Evolutionary conservation across 2,797 vertebrate species (phyloP).

Genomic region (Silurus lanzhouensis): DNA sequence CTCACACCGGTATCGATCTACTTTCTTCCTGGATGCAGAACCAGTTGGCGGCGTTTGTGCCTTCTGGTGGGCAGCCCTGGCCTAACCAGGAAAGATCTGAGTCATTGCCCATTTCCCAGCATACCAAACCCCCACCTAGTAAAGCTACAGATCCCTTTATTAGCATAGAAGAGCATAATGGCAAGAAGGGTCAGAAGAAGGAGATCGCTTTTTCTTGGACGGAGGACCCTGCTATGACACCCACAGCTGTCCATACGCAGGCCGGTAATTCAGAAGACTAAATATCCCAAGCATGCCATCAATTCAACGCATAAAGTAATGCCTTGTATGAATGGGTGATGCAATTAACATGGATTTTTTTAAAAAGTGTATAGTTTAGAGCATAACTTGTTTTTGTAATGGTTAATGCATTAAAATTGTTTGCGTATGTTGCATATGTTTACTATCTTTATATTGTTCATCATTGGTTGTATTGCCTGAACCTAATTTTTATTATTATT

Average conservation of each 20-base stretch:
- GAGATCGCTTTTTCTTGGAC: background rate
- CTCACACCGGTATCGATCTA: background rate
- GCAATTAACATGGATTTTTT: background rate
- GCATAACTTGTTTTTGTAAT: background rate
- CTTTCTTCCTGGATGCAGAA: background rate
- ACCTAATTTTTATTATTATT: background rate
- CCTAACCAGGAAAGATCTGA: background rate
- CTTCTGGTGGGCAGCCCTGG: background rate
- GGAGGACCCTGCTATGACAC: background rate
- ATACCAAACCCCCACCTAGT: background rate
- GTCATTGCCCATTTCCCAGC: background rate
- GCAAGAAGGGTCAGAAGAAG: background rate
- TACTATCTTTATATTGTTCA: background rate
- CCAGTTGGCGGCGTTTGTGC: slow-evolving; percentile 80
- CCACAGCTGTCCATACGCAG: background rate
- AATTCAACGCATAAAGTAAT: background rate
- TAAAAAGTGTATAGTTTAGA: background rate
- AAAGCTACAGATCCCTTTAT: slow-evolving; percentile 4
- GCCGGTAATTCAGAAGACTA: background rate
- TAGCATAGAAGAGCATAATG: background rate
- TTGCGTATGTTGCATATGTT: background rate
- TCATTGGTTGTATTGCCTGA: background rate
- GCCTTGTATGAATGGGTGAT: background rate
- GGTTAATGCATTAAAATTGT: background rate
- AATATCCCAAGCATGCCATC: background rate